Evolutionary conservation across 2,797 vertebrate species (phyloP).

Genomic region (Myripristis murdjan): DNA sequence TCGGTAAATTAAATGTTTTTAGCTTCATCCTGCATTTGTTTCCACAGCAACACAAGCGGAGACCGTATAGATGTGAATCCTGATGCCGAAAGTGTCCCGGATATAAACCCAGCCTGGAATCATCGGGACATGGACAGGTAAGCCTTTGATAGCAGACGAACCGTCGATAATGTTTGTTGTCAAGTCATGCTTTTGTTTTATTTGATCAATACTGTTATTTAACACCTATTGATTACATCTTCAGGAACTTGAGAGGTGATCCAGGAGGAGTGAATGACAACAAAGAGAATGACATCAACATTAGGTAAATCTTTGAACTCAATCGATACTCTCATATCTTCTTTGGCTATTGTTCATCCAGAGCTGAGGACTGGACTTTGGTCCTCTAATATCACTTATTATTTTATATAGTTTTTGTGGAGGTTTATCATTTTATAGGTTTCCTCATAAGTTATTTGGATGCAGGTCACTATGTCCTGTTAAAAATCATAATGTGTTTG

Average conservation of each 20-base stretch:
- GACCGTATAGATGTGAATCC: background rate
- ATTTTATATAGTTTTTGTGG: background rate
- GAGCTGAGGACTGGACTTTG: too few relatives aligned
- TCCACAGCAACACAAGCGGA: slow-evolving; percentile 1
- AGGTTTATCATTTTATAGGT: background rate
- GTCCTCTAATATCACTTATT: background rate
- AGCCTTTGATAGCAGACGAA: background rate
- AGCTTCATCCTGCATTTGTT: slow-evolving; percentile 27
- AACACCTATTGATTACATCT: background rate
- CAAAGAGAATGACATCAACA: background rate
- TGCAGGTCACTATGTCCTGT: background rate
- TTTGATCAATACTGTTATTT: background rate
- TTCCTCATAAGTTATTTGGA: background rate
- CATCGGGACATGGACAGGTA: slow-evolving; percentile 33
- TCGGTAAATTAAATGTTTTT: background rate
- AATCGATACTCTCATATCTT: background rate
- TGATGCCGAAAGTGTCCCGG: background rate
- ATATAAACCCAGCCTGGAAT: background rate
- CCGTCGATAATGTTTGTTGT: slow-evolving; percentile 5
- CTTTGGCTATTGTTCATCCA: background rate
- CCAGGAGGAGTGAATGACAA: slow-evolving; percentile 41
- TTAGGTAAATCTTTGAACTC: background rate
- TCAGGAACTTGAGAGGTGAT: slow-evolving; percentile 41
- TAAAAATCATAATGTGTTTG: background rate
- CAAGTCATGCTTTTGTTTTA: background rate